phyloP scores from a whole-genome alignment of 1,140 invertebrate genomes.

The Dinoponera quadriceps region DNA sequence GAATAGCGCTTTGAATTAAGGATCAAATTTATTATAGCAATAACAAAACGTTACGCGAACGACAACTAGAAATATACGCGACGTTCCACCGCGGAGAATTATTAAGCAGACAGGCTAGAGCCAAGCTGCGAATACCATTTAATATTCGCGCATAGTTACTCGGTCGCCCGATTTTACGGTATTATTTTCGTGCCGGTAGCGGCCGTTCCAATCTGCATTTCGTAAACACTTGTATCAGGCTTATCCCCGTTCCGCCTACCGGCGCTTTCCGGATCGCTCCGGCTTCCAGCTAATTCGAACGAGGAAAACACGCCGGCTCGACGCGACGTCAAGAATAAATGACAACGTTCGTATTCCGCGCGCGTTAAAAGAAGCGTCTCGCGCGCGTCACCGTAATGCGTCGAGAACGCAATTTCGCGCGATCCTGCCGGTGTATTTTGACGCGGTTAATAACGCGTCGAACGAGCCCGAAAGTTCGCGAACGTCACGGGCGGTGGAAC shows the following conservation, averaged over 20 bases:
- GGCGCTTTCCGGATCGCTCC: not conserved
- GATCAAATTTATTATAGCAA: not conserved
- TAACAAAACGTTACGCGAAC: not conserved
- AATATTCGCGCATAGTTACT: slow-evolving; percentile 1
- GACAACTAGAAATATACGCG: not conserved
- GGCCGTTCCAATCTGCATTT: slow-evolving; percentile 25
- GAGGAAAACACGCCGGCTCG: not conserved
- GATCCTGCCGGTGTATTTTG: not conserved
- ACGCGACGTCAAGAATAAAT: not conserved
- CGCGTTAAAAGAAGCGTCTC: not conserved
- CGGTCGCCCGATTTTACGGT: not conserved
- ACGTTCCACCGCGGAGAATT: not conserved
- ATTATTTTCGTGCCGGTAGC: slow-evolving; percentile 13
- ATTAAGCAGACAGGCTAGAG: not conserved
- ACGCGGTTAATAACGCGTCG: not conserved
- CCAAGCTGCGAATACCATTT: not conserved
- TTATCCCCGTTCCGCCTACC: not conserved
- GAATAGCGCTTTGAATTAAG: not conserved
- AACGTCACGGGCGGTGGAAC: not conserved
- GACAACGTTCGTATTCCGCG: not conserved
- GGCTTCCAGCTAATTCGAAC: not conserved
- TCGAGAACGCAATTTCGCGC: not conserved
- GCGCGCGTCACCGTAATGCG: not conserved
- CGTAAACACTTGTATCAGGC: slow-evolving; percentile 9
- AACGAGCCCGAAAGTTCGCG: not conserved